Base-by-base conservation (phyloP, 1,140 invertebrate genomes). In the Holcopasites calliopsidis region DNA sequence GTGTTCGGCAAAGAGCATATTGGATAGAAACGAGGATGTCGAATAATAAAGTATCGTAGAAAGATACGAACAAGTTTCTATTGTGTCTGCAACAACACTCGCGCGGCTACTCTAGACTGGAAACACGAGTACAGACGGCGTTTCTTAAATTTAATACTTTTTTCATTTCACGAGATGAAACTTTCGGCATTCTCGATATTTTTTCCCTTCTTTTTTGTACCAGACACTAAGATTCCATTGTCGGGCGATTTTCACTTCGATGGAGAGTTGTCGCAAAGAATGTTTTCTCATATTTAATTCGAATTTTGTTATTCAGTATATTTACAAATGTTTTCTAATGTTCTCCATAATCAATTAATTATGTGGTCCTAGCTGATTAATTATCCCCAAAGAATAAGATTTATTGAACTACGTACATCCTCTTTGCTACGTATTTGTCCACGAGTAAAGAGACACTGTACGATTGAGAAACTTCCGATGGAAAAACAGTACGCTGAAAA, bases 101-200 rank as follows among this genome's bases (percentile, higher is more conserved):
- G 52, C 38, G 28, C 10, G 8, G 49, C 70, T 76, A 85, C 66
- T 76, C 47, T 16, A 58, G 47, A 44, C 31, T 47, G 33, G 33
- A 82, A 71, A 55, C 33, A 73, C 58, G 76, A 40, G 16, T 44
- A 49, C 77, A 85, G 62, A 44, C 71, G 31, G 72, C 35, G 66
- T 54, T 33, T 49, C 64, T 65, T 64, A 66, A 68, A 80, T 85
- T 76, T 85, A 85, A 85, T 85, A 85, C 80, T 81, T 83, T 85
- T 85, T 85, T 85, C 73, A 80, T 83, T 80, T 77, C 61, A 40
- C 58, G 52, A 84, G 82, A 84, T 85, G 71, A 82, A 85, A 85
- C 65, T 85, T 81, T 80, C 65, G 38, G 68, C 31, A 38, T 54
- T 18, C 18, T 7, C 0, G 26, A 47, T 40, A n/a, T 44, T 71